Percentiles rank a stretch among this genome's conserved stretches.
Conservation (phyloP, 2,888 invertebrate species). For the Ecdyonurus torrentis region DNA sequence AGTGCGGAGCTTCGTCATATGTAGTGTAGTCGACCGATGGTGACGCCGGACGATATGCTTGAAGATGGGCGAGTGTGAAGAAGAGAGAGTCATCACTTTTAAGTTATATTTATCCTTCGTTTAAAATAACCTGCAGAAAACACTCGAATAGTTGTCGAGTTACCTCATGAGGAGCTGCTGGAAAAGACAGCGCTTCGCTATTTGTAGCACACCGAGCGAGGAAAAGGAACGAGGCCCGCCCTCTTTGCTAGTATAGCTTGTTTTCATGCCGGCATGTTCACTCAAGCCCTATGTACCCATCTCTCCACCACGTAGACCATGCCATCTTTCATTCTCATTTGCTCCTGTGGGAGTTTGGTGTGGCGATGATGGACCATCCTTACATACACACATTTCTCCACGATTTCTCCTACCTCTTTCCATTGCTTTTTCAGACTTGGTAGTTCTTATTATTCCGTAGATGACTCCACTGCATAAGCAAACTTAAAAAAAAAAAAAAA, state of each 20-base stretch:
- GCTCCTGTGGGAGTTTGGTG: background rate
- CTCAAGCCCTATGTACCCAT: background rate
- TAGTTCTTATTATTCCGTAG: background rate
- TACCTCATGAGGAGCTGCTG: conserved; percentile 9
- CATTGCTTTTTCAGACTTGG: too few relatives aligned
- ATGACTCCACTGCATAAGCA: background rate
- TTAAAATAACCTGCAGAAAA: conserved; percentile 5
- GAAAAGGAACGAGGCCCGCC: background rate
- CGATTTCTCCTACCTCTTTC: background rate
- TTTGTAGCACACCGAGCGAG: conserved; percentile 3
- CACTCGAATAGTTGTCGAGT: conserved; percentile 8
- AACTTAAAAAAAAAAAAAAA: background rate
- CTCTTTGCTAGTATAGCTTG: too few relatives aligned
- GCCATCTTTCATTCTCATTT: background rate
- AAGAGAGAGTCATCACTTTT: conserved; percentile 9
- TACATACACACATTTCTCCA: too few relatives aligned
- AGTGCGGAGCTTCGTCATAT: background rate
- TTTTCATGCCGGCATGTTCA: background rate
- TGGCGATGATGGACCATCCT: too few relatives aligned
- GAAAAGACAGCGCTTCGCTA: conserved; percentile 7
- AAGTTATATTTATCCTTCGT: conserved; percentile 9
- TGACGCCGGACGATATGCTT: background rate
- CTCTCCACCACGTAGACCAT: too few relatives aligned
- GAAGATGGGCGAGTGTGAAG: background rate
- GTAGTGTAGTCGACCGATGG: background rate